phyloP scores from a whole-genome alignment of 2,797 vertebrate genomes.

The Acipenser ruthenus region DNA sequence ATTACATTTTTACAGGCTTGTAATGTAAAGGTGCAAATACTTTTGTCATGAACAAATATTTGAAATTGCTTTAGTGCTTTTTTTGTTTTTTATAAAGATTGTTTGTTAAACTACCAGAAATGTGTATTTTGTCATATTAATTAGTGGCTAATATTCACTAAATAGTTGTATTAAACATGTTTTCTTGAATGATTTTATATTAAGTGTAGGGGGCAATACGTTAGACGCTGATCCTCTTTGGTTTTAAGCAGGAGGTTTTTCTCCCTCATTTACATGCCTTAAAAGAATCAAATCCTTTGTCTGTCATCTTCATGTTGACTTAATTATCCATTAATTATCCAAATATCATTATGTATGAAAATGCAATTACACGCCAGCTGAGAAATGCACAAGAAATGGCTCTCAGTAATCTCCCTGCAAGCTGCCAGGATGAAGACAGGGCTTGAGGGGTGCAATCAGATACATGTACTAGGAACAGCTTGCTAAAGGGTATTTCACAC shows the following conservation, averaged over 20 bases:
- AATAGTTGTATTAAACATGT: no score
- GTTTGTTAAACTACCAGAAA: no score
- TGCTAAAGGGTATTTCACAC: neutral
- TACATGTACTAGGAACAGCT: neutral
- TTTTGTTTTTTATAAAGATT: no score
- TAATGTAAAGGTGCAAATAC: no score
- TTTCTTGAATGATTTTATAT: no score
- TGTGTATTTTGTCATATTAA: no score
- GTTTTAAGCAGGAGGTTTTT: neutral
- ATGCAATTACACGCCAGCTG: neutral
- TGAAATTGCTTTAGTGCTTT: no score
- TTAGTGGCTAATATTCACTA: no score
- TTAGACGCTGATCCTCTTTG: neutral
- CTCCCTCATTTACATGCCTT: neutral
- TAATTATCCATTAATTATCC: constrained; percentile 1
- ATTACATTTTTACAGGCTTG: no score
- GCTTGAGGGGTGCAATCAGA: neutral
- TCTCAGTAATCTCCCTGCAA: neutral
- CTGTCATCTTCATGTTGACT: neutral
- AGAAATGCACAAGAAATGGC: neutral
- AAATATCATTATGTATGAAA: constrained; percentile 1
- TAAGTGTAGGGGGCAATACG: no score
- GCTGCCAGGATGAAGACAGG: neutral
- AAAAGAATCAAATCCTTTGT: constrained; percentile 1
- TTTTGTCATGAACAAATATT: no score